Evolutionary conservation across 2,797 vertebrate species (phyloP).

Genomic region (Falco concolor): DNA sequence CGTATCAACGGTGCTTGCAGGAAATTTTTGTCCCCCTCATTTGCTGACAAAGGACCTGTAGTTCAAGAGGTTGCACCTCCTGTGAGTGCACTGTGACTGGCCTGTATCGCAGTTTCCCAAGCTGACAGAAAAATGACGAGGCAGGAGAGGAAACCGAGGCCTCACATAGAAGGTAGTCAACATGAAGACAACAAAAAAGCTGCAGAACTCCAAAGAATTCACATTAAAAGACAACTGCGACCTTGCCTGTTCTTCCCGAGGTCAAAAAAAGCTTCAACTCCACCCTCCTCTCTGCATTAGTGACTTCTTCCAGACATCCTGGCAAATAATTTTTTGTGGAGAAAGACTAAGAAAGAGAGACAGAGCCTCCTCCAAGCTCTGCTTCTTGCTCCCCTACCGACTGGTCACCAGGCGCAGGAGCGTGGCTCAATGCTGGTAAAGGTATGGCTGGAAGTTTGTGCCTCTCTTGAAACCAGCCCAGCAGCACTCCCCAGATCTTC

Average conservation of each 20-base stretch:
- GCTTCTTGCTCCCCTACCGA: not conserved
- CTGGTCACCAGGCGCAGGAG: not conserved
- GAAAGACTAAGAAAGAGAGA: not conserved
- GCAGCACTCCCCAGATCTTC: not conserved
- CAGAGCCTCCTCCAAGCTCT: not conserved
- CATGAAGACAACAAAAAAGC: not conserved
- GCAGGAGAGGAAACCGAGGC: not conserved
- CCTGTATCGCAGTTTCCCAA: not conserved
- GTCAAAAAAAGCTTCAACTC: not conserved
- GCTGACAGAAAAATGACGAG: not conserved
- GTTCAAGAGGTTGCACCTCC: not conserved
- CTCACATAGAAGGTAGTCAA: not conserved
- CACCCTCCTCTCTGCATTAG: not conserved
- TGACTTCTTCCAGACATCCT: not conserved
- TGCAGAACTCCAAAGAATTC: not conserved
- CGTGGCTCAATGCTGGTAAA: not conserved
- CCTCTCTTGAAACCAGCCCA: not conserved
- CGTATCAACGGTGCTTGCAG: not conserved
- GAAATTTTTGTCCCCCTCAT: not conserved
- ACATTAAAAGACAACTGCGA: not conserved
- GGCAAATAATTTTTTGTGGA: not conserved
- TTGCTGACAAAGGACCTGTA: not conserved
- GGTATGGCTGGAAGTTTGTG: not conserved
- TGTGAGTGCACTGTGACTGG: not conserved
- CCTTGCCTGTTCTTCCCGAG: not conserved